Base-by-base conservation (phyloP, 2,113 vertebrate species). In the Atractosteus spatula region DNA sequence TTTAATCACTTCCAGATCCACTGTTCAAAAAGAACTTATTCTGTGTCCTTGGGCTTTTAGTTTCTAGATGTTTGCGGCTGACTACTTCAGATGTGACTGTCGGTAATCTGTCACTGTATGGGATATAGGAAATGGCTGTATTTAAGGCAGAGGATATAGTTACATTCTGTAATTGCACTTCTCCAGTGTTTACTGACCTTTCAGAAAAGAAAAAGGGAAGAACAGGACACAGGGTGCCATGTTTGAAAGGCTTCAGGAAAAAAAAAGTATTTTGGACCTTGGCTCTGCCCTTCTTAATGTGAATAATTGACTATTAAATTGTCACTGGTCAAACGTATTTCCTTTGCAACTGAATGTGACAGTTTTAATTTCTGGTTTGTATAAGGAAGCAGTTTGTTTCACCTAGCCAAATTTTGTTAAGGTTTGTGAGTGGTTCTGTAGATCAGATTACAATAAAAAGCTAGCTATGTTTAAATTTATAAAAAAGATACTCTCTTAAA, bases 1-100 rank as follows among this genome's bases (percentile, higher is more conserved):
- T 88, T 87, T 91, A 92, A 92, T 90, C 85, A 88, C 84, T 88
- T 89, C 87, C 91, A 92, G 90, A 90, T 84, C 78, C 16, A 71
- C 77, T 83, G 82, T 83, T 86, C 85, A 82, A 82, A 80, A 76
- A 82, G 77, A 74, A 86, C 16, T 54, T 63, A 69, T 76, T 83
- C 76, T 86, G 81, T 80, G 87, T 80, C 89, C 83, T 81, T 72
- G 73, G 79, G 80, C 81, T 89, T 83, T 83, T 85, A 76, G 78
- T 84, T 76, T 82, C 87, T 87, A 86, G 89, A 89, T 59, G 44
- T 71, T 79, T 80, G 78, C 78, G 82, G 87, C 81, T 88, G 86
- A 78, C 77, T 79, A 82, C 79, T 84, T 86, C 57, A 59, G 70
- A 80, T 86, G 85, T 86, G 84, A 75, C 85, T 57, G 85, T 83